Evolutionary conservation across 2,888 invertebrate species (phyloP), one percentile per base, ranked within the genome.

Genomic region (Polietes domitor): DNA sequence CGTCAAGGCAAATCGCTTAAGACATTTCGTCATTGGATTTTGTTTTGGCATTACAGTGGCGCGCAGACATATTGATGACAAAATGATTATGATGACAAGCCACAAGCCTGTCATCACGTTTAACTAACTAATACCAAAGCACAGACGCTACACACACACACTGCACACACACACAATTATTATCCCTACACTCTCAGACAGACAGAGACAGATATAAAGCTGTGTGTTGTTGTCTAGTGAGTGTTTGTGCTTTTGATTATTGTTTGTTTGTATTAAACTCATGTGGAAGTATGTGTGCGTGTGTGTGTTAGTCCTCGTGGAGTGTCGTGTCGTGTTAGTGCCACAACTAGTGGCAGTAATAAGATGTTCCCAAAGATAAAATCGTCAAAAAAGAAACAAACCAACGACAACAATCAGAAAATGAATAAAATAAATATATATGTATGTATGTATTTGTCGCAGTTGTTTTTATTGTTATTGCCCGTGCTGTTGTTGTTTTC

Each of bases 31-130:
- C 80, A 83, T 80, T 80, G 24, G 58, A 26, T 58, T 58, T 58
- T 58, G 58, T 58, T 58, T 58, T 88, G 87, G 88, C 87, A 86
- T 88, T 88, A 88, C 87, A 85, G 24, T 24, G 24, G 58, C 88
- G 88, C 88, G 88, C 89, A 89, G 88, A 90, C 89, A 89, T 88
- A 90, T 90, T 90, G 89, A 90, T 90, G 90, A 87, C 89, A 89
- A 90, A 89, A 90, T 90, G 89, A 90, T 90, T 90, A 90, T 89
- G 88, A 89, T 89, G 89, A 89, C 89, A 85, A 83, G 83, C 85
- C 79, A 83, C 82, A 77, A 81, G 77, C 77, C 77, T 78, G 81
- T 82, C 85, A 85, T 79, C 79, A 82, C 70, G 78, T 78, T 81
- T 41, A 15, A 58, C 80, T 78, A 77, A 41, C 72, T 28, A 9